A percentile compares a stretch with the other conserved stretches of the same genome.
These are phyloP conservation scores for Pharmacophagus antenor DNA, from an alignment of 2,888 invertebrate genomes.

Conservation along the genomic window DNA sequence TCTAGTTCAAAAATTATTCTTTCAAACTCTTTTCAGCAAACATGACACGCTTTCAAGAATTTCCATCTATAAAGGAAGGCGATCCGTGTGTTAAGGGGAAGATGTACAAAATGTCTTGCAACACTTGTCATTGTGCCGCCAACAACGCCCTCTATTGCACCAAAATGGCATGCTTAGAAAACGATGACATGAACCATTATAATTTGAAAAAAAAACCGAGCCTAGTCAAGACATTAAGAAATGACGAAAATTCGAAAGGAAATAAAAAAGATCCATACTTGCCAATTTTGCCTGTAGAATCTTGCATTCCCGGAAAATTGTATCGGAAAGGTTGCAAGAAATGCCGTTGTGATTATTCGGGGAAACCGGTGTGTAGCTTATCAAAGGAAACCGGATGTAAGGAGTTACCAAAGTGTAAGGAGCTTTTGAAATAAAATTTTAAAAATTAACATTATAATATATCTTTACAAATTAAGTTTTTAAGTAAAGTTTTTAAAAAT, in stretches of 20 bases:
- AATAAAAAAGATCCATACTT: constrained; percentile 17
- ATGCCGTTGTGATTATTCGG: constrained; percentile 51
- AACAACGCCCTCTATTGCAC: constrained; percentile 57
- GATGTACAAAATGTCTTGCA: constrained; percentile 56
- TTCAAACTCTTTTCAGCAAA: constrained; percentile 40
- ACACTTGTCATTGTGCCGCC: constrained; percentile 54
- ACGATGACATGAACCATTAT: constrained; percentile 10
- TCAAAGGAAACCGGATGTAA: constrained; percentile 33
- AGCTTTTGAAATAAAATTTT: neutral
- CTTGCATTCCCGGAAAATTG: constrained; percentile 53
- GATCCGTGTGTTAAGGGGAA: constrained; percentile 48
- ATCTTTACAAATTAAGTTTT: too few species aligned
- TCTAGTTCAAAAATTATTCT: neutral
- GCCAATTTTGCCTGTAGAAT: constrained; percentile 34
- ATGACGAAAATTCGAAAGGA: constrained; percentile 10
- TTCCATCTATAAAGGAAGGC: constrained; percentile 50
- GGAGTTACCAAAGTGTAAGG: constrained; percentile 35
- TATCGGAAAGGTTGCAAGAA: constrained; percentile 47
- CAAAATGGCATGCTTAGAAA: constrained; percentile 53
- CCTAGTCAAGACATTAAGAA: neutral
- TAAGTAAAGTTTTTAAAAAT: too few species aligned
- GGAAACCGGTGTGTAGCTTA: constrained; percentile 37
- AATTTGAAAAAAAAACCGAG: constrained; percentile 4
- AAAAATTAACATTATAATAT: too few species aligned
- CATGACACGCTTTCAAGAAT: constrained; percentile 28